A percentile compares a stretch with the other conserved stretches of the same genome.
Evolutionary conservation across 2,797 vertebrate species (phyloP).

Genomic region (Microctenopoma steveboyesi): DNA sequence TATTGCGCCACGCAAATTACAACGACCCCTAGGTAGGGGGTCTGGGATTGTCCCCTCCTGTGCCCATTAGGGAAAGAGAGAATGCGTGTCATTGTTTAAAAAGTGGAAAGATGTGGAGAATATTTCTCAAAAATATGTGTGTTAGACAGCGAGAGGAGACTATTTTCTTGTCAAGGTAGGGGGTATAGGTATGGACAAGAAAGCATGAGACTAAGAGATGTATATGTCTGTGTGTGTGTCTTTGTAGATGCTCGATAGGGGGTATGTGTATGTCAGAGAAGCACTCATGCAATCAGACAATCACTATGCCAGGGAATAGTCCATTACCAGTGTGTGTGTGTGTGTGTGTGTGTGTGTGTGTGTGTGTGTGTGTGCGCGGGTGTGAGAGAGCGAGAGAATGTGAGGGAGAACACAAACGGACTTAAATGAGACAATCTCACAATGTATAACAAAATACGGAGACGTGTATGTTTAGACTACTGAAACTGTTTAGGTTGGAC

Average conservation of each 20-base stretch:
- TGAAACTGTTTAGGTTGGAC: neutral
- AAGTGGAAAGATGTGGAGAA: constrained; percentile 5
- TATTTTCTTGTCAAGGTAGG: constrained; percentile 27
- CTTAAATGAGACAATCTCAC: no score
- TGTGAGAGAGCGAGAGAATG: no score
- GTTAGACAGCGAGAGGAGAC: constrained; percentile 13
- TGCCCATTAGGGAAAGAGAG: constrained; percentile 13
- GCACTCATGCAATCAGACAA: constrained; percentile 55
- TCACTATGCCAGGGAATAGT: constrained; percentile 36
- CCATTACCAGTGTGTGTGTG: constrained; percentile 36
- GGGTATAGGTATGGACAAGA: constrained; percentile 31
- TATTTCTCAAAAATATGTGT: neutral
- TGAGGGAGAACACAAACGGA: no score
- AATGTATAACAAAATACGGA: no score
- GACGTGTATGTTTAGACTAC: neutral
- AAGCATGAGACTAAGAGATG: constrained; percentile 28
- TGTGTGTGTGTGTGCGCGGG: no score
- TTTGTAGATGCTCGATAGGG: constrained; percentile 26
- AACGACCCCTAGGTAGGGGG: constrained; percentile 7
- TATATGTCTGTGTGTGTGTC: neutral
- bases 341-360: constrained; percentile 6
- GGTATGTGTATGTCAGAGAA: constrained; percentile 38
- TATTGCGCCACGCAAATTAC: constrained; percentile 17
- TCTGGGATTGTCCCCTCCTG: constrained; percentile 25
- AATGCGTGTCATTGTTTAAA: constrained; percentile 28